Conservation (phyloP, 2,888 invertebrate species). For the Caenorhabditis sp. region DNA sequence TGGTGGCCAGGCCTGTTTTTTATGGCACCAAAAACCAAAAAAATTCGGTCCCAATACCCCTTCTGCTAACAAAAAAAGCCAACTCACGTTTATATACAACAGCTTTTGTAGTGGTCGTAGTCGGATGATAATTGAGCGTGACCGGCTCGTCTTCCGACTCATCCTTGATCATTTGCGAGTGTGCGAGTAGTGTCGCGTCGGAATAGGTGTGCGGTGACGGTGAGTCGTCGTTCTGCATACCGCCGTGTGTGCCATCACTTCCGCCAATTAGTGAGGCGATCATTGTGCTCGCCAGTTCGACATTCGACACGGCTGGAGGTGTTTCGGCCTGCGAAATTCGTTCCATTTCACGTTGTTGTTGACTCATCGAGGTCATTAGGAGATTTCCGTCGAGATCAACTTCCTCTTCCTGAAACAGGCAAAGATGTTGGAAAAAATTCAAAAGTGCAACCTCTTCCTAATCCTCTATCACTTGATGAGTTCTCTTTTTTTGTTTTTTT, state of each 20-base stretch:
- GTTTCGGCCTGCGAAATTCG: constrained; percentile 60
- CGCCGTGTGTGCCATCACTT: constrained; percentile 13
- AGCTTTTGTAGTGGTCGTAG: not conserved
- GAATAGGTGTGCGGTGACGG: constrained; percentile 42
- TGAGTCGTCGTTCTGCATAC: constrained; percentile 6
- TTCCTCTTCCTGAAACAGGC: constrained; percentile 18
- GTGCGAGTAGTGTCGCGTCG: constrained; percentile 25
- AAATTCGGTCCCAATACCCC: too few relatives aligned
- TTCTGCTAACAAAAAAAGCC: too few relatives aligned
- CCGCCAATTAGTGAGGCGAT: constrained; percentile 60
- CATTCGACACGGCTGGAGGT: constrained; percentile 64
- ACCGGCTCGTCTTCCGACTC: constrained; percentile 33
- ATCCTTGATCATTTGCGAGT: constrained; percentile 37
- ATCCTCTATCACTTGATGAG: too few relatives aligned
- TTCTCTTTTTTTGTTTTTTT: too few relatives aligned
- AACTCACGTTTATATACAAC: not conserved
- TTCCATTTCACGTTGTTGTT: constrained; percentile 56
- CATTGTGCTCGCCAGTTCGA: constrained; percentile 59
- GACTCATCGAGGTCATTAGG: constrained; percentile 18
- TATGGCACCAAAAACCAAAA: too few relatives aligned
- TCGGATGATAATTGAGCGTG: constrained; percentile 3
- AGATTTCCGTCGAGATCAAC: constrained; percentile 23
- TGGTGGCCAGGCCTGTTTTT: too few relatives aligned
- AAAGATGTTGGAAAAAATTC: too few relatives aligned
- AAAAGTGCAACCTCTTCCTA: too few relatives aligned